phyloP scores from a whole-genome alignment of 2,113 vertebrate genomes.

The Sinocyclocheilus anshuiensis region DNA sequence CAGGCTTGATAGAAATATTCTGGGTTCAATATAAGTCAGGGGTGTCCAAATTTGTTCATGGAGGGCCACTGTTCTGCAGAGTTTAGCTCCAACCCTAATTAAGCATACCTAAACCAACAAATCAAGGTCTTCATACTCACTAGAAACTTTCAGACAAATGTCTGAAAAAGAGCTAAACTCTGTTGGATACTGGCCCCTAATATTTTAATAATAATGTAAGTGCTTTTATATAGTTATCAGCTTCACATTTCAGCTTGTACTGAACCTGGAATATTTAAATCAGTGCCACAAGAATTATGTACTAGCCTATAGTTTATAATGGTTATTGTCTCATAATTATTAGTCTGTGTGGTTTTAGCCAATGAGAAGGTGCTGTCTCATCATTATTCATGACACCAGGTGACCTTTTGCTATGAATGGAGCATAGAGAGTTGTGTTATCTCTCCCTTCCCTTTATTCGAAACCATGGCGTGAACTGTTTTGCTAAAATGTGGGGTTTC shows the following conservation, averaged over 20 bases:
- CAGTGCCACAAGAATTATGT: neutral
- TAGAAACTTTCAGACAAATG: neutral
- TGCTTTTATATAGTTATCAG: neutral
- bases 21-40: neutral
- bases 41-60: neutral
- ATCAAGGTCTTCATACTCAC: neutral
- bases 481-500: neutral
- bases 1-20: neutral
- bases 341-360: neutral
- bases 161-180: too few relatives aligned
- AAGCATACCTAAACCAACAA: neutral
- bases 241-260: neutral
- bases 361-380: neutral
- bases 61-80: neutral
- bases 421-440: conserved; percentile 1
- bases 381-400: conserved; percentile 7
- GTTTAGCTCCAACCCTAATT: neutral
- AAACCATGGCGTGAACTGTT: neutral
- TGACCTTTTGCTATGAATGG: conserved; percentile 27
- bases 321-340: neutral
- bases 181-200: neutral
- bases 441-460: neutral
- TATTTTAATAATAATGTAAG: neutral
- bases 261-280: neutral
- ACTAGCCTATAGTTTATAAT: neutral